Conservation (phyloP, 37 sponge, comb jelly and placozoan species). For the Aphrocallistes beatrix region DNA sequence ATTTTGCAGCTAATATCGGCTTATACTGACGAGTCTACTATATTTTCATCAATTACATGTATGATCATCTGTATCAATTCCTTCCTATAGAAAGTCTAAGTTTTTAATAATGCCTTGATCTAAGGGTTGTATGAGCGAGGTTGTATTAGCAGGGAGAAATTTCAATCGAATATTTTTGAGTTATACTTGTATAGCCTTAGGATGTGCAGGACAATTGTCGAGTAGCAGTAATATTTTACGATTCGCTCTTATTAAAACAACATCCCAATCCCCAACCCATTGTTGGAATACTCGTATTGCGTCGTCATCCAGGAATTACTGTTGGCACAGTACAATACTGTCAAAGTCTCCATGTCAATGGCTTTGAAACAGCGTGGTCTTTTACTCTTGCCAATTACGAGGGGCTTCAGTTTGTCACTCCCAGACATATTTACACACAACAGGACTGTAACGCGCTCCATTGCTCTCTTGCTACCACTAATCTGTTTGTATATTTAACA, state of each 20-base stretch:
- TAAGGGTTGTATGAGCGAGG: slow-evolving; percentile 14
- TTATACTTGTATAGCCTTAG: not conserved
- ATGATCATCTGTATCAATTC: slow-evolving; percentile 21
- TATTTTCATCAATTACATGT: not conserved
- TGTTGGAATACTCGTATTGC: not conserved
- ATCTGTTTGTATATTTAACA: not conserved
- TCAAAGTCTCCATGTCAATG: not conserved
- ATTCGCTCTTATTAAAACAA: not conserved
- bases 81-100: slow-evolving; percentile 23
- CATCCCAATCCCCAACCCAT: not conserved
- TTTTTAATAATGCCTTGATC: slow-evolving; percentile 24
- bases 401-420: not conserved
- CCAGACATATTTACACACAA: not conserved
- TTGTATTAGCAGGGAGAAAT: slow-evolving; percentile 14
- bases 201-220: slow-evolving; percentile 28
- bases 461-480: not conserved
- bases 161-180: slow-evolving; percentile 15
- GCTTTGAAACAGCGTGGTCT: slow-evolving; percentile 7
- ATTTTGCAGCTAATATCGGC: slow-evolving; percentile 17
- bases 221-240: slow-evolving; percentile 14
- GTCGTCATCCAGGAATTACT: slow-evolving; percentile 19
- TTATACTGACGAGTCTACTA: not conserved
- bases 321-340: not conserved
- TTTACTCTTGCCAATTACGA: slow-evolving; percentile 21
- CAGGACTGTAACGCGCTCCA: slow-evolving; percentile 15